These are phyloP conservation scores for Copidosoma floridanum DNA, from an alignment of 1,140 invertebrate genomes.

Conservation along the genomic window DNA sequence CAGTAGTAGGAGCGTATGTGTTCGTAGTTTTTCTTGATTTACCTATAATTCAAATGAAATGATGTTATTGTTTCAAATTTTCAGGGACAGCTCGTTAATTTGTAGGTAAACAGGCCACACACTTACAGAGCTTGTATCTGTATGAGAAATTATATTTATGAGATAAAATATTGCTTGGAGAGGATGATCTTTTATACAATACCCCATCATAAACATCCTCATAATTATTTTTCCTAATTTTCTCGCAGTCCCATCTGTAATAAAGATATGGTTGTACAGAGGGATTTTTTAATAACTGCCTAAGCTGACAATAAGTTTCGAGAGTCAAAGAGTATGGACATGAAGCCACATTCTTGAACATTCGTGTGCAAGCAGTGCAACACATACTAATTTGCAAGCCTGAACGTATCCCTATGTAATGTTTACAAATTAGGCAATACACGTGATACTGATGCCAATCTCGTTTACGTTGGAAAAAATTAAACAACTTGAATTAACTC, in stretches of 20 bases:
- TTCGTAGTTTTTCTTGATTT: not conserved
- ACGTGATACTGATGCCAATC: slow-evolving; percentile 3
- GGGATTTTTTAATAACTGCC: not conserved
- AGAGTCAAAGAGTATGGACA: not conserved
- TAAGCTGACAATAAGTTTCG: not conserved
- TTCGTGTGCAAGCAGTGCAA: not conserved
- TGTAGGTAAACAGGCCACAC: not conserved
- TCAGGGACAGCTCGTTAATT: not conserved
- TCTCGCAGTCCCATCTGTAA: not conserved
- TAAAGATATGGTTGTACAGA: not conserved
- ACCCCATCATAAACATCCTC: slow-evolving; percentile 10
- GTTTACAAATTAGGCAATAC: not conserved
- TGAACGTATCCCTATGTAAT: slow-evolving; percentile 1
- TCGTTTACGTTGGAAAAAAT: slow-evolving; percentile 2
- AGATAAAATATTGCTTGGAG: not conserved
- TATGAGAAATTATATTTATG: not conserved
- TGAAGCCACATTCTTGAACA: not conserved
- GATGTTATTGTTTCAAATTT: not conserved
- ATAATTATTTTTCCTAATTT: not conserved
- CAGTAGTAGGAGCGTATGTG: not conserved
- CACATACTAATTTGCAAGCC: not conserved
- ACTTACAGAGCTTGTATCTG: not conserved
- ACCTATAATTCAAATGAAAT: not conserved
- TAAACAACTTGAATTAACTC: slow-evolving; percentile 11
- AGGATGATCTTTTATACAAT: not conserved